These are phyloP conservation scores for Miichthys miiuy DNA, from an alignment of 2,797 vertebrate genomes.

Conservation along the genomic window DNA sequence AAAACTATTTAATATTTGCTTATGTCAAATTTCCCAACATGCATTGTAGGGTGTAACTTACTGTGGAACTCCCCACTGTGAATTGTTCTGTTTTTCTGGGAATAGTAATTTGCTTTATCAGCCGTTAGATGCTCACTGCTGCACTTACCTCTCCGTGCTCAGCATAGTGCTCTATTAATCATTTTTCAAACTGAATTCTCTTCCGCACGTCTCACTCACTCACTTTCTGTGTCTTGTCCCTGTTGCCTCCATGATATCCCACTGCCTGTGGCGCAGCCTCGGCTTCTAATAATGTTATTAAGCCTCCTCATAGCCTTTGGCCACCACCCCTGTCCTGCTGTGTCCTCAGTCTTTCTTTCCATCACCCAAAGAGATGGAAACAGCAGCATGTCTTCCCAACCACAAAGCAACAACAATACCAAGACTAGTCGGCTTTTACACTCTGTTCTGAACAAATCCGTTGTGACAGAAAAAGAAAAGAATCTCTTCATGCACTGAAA, in stretches of 20 bases:
- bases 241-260: slow-evolving; percentile 30
- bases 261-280: slow-evolving; percentile 46
- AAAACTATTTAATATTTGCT: slow-evolving; percentile 19
- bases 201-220: slow-evolving; percentile 36
- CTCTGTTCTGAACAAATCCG: slow-evolving; percentile 54
- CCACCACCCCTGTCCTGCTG: slow-evolving; percentile 67
- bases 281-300: slow-evolving; percentile 81
- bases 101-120: slow-evolving; percentile 59
- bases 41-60: slow-evolving; percentile 26
- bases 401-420: slow-evolving; percentile 48
- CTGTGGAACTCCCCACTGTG: slow-evolving; percentile 32
- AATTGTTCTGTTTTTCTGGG: slow-evolving; percentile 61
- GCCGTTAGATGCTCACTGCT: slow-evolving; percentile 28
- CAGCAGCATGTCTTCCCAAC: slow-evolving; percentile 46
- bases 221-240: slow-evolving; percentile 35
- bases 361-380: slow-evolving; percentile 59
- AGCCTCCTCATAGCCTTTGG: slow-evolving; percentile 67
- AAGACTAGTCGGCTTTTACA: slow-evolving; percentile 24
- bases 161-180: slow-evolving; percentile 54
- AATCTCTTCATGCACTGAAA: slow-evolving; percentile 9
- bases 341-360: slow-evolving; percentile 58
- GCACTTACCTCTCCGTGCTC: slow-evolving; percentile 52
- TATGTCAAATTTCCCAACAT: slow-evolving; percentile 25
- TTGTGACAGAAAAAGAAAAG: slow-evolving; percentile 25
- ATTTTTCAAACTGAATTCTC: slow-evolving; percentile 47